Evolutionary conservation across 2,113 vertebrate genomes (phyloP).

Genomic region (Heloderma charlesbogerti): DNA sequence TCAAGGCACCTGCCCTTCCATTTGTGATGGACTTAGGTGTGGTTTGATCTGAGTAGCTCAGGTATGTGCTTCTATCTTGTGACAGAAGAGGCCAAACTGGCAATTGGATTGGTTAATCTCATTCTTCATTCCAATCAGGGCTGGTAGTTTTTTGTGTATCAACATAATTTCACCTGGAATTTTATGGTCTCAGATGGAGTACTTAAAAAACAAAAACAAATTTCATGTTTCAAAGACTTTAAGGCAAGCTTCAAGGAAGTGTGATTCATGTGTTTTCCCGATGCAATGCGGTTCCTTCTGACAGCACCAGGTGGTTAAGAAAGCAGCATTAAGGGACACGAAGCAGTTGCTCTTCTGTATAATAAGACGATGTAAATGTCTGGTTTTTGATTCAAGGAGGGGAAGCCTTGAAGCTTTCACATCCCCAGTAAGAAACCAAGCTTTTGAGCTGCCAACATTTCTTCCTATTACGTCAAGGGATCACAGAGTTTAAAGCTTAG

Average conservation of each 20-base stretch:
- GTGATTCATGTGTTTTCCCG: conserved; percentile 70
- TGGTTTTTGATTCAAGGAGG: conserved; percentile 70
- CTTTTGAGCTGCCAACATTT: conserved; percentile 75
- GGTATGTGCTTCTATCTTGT: background rate
- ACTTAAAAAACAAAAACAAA: conserved; percentile 9
- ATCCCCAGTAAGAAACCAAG: conserved; percentile 68
- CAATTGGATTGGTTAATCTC: background rate
- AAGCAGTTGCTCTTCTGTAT: conserved; percentile 65
- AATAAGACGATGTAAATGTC: conserved; percentile 70
- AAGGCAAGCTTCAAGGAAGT: conserved; percentile 67
- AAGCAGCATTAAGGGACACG: conserved; percentile 66
- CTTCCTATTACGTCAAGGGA: conserved; percentile 80
- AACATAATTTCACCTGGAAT: background rate
- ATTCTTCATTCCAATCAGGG: background rate
- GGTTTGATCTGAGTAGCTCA: background rate
- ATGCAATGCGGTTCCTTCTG: conserved; percentile 48
- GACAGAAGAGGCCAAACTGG: no score
- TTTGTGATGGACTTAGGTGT: background rate
- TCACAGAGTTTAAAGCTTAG: conserved; percentile 75
- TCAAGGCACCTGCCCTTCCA: no score
- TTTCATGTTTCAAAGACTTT: conserved; percentile 49
- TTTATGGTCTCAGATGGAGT: conserved; percentile 7
- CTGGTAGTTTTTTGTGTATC: background rate
- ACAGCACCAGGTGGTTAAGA: conserved; percentile 74
- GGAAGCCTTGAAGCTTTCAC: conserved; percentile 69